Evolutionary conservation across 2,797 vertebrate species (phyloP), one percentile per base, ranked within the genome.

Genomic region (Onychomys leucogaster): DNA sequence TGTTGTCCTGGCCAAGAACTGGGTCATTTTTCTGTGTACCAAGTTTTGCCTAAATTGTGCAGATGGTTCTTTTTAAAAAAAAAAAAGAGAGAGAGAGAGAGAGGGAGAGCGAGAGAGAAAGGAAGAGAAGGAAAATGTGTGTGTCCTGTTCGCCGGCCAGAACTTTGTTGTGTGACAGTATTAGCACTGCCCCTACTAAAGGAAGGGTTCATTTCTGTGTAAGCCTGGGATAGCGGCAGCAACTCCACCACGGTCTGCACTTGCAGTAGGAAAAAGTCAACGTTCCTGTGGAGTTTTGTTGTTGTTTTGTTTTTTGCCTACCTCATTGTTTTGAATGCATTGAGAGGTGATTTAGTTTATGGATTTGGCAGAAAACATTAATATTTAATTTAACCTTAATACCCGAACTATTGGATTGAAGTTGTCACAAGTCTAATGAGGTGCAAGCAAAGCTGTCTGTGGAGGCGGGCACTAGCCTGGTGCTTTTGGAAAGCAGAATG

Each of bases 261-360:
- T 96, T 81, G 98, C 98, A 98, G 98, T 98, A 98, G 97, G 94
- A 94, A 93, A 97, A 98, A 97, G 98, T 98, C 98, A 98, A 98
- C 98, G 98, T 98, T 98, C 98, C 49, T 57, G 46, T 29, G 85
- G 85, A 34, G 0, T 37, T n/a, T 98, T 98, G 96, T 98, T 98
- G 80, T 98, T 98, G 98, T 98, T 97, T 98, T 89, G 52, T 98
- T 98, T 98, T 99, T 99, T 98, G 98, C 99, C 99, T 99, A 99
- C 99, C 98, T 99, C 99, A 99, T 99, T 99, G 98, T 98, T 99
- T 98, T 98, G 98, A 98, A 99, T 98, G 98, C 99, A 98, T 98
- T 98, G 98, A 99, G 98, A 99, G 99, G 99, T 99, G 98, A 98
- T 98, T 98, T 99, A 98, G 98, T 98, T 98, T 98, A 97, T 94